Conservation (phyloP, 2,797 vertebrate genomes). For the Bothrops alternatus region DNA sequence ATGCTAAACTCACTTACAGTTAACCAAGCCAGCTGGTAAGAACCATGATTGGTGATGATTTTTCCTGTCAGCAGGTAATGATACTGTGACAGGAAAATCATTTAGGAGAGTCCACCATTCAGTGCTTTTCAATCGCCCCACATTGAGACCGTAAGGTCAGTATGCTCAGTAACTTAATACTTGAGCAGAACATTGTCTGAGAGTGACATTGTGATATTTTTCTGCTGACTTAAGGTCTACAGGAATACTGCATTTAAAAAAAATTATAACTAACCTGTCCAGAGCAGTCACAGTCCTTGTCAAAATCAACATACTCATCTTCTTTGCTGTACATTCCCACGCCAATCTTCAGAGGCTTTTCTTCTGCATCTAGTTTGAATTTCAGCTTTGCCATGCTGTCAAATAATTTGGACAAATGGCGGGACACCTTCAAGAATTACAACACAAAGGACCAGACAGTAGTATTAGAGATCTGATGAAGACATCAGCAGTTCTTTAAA, state of each 20-base stretch:
- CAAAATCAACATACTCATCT: conserved; percentile 63
- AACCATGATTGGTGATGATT: not conserved
- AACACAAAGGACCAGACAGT: not conserved
- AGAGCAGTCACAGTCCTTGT: conserved; percentile 63
- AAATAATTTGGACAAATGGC: conserved; percentile 70
- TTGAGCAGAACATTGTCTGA: not conserved
- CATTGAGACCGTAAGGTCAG: not conserved
- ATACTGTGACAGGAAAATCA: not conserved
- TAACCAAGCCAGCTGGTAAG: not conserved
- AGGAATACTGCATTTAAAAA: rapidly evolving
- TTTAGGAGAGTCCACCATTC: not conserved
- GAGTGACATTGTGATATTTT: not conserved
- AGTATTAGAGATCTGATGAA: not conserved
- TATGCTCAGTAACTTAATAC: not conserved
- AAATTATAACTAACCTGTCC: conserved; percentile 69
- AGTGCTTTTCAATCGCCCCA: not conserved
- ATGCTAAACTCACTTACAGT: not conserved
- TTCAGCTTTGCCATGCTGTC: conserved; percentile 72
- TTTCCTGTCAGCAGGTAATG: not conserved
- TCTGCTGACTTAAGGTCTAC: not conserved
- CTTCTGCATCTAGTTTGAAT: conserved; percentile 35
- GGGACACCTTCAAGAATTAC: conserved; percentile 64
- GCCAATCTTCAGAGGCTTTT: conserved; percentile 50
- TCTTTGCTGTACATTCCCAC: conserved; percentile 73
- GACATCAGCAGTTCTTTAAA: not conserved